Percentiles rank a stretch among this genome's conserved stretches.
phyloP scores from a whole-genome alignment of 2,113 vertebrate genomes.

The Saguinus midas region DNA sequence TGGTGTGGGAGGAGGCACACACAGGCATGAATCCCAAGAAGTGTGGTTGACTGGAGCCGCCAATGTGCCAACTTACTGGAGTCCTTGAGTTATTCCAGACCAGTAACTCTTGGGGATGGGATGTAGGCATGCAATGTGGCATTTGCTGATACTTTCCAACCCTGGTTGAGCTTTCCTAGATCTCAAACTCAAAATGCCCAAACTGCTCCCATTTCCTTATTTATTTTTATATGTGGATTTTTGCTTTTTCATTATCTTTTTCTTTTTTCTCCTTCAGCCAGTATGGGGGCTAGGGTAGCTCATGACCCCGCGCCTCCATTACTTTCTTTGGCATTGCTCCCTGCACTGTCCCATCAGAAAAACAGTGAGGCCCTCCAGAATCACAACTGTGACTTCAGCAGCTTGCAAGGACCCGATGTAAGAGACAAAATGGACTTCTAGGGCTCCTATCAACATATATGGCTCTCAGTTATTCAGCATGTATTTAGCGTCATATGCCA shows the following conservation, averaged over 20 bases:
- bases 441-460: background rate
- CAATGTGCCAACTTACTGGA: fast-evolving
- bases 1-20: background rate
- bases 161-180: background rate
- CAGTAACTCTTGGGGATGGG: background rate
- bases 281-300: background rate
- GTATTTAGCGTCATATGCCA: background rate
- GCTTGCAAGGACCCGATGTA: background rate
- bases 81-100: background rate
- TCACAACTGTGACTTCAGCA: background rate
- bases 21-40: background rate
- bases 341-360: background rate
- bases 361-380: background rate
- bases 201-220: background rate
- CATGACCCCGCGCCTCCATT: too few species aligned
- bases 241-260: background rate
- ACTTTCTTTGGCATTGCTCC: background rate
- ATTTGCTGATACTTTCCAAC: background rate
- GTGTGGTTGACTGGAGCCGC: background rate
- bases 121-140: background rate
- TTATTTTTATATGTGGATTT: background rate
- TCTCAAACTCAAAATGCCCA: background rate
- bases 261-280: background rate
- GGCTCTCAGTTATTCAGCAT: background rate
- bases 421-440: background rate